These are phyloP conservation scores for Dexiosoma caninum DNA, from an alignment of 2,888 invertebrate species.

Conservation along the genomic window DNA sequence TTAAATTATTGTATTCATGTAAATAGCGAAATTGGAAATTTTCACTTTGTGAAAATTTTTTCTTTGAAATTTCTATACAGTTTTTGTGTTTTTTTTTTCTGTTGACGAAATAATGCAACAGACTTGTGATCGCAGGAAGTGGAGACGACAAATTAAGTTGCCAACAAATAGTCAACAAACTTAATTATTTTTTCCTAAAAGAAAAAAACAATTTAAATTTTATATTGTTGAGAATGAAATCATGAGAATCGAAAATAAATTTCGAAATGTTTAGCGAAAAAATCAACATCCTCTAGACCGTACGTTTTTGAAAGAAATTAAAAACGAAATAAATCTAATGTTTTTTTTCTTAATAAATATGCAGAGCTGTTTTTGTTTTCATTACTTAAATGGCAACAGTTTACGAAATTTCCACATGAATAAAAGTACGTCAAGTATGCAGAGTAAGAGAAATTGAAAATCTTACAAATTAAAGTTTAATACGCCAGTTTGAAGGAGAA, in stretches of 20 bases:
- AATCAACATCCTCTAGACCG: neutral
- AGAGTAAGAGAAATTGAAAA: neutral
- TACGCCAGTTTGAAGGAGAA: constrained; percentile 2
- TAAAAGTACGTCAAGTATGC: neutral
- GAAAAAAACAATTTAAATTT: neutral
- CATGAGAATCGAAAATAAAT: neutral
- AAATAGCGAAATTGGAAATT: constrained; percentile 60
- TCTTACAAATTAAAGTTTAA: constrained; percentile 40
- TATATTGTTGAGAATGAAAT: neutral
- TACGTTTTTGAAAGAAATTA: neutral
- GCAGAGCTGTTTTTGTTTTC: neutral
- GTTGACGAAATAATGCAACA: constrained; percentile 5
- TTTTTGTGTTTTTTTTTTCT: neutral
- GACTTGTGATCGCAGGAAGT: neutral
- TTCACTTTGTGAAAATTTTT: constrained; percentile 50
- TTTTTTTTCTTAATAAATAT: constrained; percentile 1
- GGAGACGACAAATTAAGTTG: constrained; percentile 32
- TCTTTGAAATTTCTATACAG: neutral
- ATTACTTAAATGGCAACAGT: constrained; percentile 51
- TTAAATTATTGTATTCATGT: constrained; percentile 39
- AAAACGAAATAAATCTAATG: constrained; percentile 37
- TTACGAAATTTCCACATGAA: constrained; percentile 51
- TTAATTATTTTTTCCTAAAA: neutral
- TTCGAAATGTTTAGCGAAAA: neutral
- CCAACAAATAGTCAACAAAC: neutral